These are phyloP conservation scores for Simalia tracyae DNA, from an alignment of 2,797 vertebrate species.

Conservation along the genomic window DNA sequence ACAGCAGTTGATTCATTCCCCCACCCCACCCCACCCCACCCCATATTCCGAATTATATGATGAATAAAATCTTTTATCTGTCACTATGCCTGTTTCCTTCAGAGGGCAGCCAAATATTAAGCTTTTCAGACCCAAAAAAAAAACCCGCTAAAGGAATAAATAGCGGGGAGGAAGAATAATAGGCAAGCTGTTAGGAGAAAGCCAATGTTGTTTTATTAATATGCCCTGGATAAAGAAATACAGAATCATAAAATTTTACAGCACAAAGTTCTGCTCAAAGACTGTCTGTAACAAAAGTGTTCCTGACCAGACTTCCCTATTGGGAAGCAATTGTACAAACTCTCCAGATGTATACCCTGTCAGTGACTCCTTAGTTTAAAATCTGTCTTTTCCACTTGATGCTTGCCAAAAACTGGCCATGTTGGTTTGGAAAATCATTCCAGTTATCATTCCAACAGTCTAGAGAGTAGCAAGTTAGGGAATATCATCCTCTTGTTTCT, in stretches of 20 bases:
- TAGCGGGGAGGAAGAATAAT: constrained; percentile 73
- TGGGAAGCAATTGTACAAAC: not conserved
- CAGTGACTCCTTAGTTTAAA: not conserved
- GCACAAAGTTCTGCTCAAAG: not conserved
- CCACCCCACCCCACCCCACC: constrained; percentile 30
- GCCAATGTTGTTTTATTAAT: constrained; percentile 77
- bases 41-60: constrained; percentile 75
- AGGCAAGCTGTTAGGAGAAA: constrained; percentile 58
- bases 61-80: constrained; percentile 79
- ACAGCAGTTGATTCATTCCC: constrained; percentile 73
- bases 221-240: constrained; percentile 69
- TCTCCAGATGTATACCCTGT: not conserved
- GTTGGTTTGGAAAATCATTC: not conserved
- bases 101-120: constrained; percentile 78
- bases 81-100: constrained; percentile 74
- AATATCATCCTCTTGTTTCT: not conserved
- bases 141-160: constrained; percentile 70
- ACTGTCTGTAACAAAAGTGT: not conserved
- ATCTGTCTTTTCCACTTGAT: not conserved
- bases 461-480: not conserved
- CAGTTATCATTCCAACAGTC: not conserved
- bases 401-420: not conserved
- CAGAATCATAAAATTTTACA: not conserved
- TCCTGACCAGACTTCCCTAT: not conserved
- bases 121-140: constrained; percentile 70